Evolutionary conservation across 2,113 vertebrate genomes (phyloP).

Genomic region (Holacanthus passer): DNA sequence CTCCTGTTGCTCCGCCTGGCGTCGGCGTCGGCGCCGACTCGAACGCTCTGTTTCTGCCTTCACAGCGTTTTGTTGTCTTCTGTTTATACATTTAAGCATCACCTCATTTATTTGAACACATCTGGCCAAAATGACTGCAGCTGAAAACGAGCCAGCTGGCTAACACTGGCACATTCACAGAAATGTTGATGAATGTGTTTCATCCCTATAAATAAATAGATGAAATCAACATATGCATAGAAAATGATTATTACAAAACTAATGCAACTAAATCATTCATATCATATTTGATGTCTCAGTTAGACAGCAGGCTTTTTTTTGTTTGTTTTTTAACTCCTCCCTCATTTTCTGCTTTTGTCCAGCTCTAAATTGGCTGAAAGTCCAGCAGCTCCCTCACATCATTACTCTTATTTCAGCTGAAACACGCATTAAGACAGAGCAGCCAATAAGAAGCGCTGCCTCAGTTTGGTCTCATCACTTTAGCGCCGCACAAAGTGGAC

Average conservation of each 20-base stretch:
- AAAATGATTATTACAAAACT: background rate
- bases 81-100: too few relatives aligned
- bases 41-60: too few relatives aligned
- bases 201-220: background rate
- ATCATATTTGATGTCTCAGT: background rate
- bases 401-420: constrained; percentile 10
- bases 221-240: background rate
- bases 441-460: background rate
- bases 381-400: constrained; percentile 22
- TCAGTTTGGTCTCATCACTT: background rate
- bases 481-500: constrained; percentile 30
- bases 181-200: too few relatives aligned
- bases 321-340: background rate
- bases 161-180: too few relatives aligned
- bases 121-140: too few relatives aligned
- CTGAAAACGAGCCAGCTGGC: too few relatives aligned
- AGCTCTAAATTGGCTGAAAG: background rate
- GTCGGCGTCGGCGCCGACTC: too few relatives aligned
- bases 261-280: background rate
- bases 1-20: too few relatives aligned
- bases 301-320: too few relatives aligned
- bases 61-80: too few relatives aligned
- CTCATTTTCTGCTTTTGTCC: background rate
- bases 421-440: background rate
- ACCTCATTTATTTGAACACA: too few relatives aligned